Evolutionary conservation across 92 coral and sea anemone species (phyloP).

Genomic region (Bergia sp.): DNA sequence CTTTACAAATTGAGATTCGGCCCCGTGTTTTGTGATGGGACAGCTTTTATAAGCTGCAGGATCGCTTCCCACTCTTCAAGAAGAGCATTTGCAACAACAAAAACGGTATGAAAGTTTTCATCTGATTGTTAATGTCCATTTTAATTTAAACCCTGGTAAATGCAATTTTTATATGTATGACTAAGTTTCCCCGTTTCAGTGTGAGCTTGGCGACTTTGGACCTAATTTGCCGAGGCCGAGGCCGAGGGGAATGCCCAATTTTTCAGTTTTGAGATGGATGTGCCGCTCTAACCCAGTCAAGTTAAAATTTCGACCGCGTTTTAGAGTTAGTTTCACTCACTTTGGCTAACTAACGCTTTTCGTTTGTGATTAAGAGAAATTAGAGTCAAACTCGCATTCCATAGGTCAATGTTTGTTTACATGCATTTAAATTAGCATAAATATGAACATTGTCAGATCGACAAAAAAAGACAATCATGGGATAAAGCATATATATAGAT

Average conservation of each 20-base stretch:
- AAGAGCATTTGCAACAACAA: constrained; percentile 45
- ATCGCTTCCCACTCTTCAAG: not conserved
- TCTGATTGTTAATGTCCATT: not conserved
- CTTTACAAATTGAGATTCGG: constrained; percentile 21
- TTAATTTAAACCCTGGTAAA: not conserved
- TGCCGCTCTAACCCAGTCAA: too few relatives aligned
- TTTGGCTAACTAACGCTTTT: too few relatives aligned
- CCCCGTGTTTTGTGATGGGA: not conserved
- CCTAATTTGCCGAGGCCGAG: not conserved
- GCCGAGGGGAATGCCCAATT: not conserved
- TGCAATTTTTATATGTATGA: not conserved
- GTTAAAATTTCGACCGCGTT: too few relatives aligned
- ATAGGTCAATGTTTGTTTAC: too few relatives aligned
- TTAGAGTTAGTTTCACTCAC: too few relatives aligned
- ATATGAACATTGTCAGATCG: too few relatives aligned
- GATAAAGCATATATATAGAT: too few relatives aligned
- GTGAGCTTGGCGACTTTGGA: not conserved
- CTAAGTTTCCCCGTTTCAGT: not conserved
- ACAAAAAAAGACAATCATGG: too few relatives aligned
- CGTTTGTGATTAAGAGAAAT: too few relatives aligned
- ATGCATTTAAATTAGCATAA: too few relatives aligned
- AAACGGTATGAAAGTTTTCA: constrained; percentile 40
- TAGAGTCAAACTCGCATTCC: too few relatives aligned
- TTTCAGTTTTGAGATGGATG: not conserved
- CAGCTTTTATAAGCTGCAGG: not conserved